Conservation (phyloP, 2,797 vertebrate genomes). For the Podarcis siculus region DNA sequence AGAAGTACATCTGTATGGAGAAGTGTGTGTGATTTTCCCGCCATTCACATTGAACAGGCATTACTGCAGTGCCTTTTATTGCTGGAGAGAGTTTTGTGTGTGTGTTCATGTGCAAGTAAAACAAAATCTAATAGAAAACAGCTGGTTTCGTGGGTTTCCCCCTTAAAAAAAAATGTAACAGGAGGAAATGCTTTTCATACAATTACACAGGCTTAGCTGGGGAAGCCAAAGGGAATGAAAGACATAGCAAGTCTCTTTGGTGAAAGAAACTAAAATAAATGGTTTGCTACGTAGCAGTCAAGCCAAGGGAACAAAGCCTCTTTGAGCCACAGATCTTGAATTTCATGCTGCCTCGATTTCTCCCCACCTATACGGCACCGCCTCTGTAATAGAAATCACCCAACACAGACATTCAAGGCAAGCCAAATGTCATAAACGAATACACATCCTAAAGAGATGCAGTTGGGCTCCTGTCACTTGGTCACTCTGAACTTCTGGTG, state of each 20-base stretch:
- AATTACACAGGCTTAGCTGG: conserved; percentile 63
- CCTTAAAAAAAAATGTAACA: conserved; percentile 40
- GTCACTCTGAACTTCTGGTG: not conserved
- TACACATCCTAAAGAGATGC: not conserved
- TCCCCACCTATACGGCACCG: not conserved
- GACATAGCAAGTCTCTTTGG: conserved; percentile 52
- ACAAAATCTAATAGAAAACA: conserved; percentile 72
- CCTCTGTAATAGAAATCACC: not conserved
- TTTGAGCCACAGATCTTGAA: not conserved
- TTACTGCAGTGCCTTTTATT: conserved; percentile 43
- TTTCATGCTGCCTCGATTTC: not conserved
- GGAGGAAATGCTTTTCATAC: conserved; percentile 75
- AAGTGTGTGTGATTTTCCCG: conserved; percentile 7
- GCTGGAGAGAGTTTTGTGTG: conserved; percentile 50
- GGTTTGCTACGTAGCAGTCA: not conserved
- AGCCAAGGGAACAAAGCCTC: not conserved
- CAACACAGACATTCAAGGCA: not conserved
- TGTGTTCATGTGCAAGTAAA: not conserved
- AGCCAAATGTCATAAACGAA: not conserved
- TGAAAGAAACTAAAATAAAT: conserved; percentile 17
- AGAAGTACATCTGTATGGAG: not conserved
- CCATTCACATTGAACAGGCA: conserved; percentile 36
- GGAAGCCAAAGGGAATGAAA: conserved; percentile 65
- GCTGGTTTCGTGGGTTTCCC: conserved; percentile 53
- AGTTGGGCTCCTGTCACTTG: not conserved